Evolutionary conservation across 2,888 invertebrate genomes (phyloP), one percentile per base, ranked within the genome.

Genomic region (Spodoptera exigua): DNA sequence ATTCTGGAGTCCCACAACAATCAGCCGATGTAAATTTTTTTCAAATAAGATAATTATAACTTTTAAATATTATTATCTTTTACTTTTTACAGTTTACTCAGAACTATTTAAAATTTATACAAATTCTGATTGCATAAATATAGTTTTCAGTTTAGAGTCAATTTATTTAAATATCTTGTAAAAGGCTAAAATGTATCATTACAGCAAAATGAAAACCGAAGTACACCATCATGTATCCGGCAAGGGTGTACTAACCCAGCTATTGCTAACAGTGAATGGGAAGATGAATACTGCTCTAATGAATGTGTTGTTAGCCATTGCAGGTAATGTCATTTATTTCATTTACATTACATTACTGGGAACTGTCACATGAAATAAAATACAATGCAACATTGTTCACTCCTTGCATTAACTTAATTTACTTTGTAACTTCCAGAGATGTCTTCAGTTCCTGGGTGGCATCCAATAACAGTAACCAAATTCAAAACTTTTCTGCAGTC

Each of bases 271-370:
- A 96, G 97, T 71, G 98, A 98, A 92, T 99, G 99, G 99, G 99
- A 99, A 90, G 98, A 98, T 88, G 99, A 99, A 90, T 99, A 98
- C 91, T 99, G 99, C 95, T 98, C 98, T 92, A 98, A 98, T 92
- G 98, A 99, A 91, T 99, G 99, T 94, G 99, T 99, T 72, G 98
- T 98, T 88, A 97, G 97, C 89, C 99, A 99, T 92, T 99, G 99
- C 96, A 97, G 98, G 96, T 94, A 87, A 67, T 71, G 16, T 45
- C 21, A 48, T 53, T 43, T 37, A 51, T 37, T 52, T 34, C 13
- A 61, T 52, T 43, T 46, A 63, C 21, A 27, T 98, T 27, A 12
- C 44, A 56, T 34, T 56, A 40, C 9, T 43, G 37, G 96, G 92
- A 85, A 78, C 66, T 37, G 60, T 53, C 44, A 10, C 11, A 40